A percentile compares a stretch with the other conserved stretches of the same genome.
Evolutionary conservation across 2,888 invertebrate genomes (phyloP).

Genomic region (Tiphia femorata): DNA sequence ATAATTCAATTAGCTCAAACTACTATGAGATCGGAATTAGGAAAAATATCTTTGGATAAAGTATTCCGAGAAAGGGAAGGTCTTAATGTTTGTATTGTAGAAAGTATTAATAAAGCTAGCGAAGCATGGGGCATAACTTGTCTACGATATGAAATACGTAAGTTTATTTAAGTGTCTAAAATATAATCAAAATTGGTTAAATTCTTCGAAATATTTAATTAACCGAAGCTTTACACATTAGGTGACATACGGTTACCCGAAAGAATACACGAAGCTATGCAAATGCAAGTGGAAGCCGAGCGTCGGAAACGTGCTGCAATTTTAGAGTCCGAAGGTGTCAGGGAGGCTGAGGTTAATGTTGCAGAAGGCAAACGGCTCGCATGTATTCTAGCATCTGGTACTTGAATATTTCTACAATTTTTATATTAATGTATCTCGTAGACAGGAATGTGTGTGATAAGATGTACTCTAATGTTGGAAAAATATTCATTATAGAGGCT

Average conservation of each 20-base stretch:
- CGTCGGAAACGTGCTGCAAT: constrained; percentile 96
- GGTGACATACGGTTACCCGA: constrained; percentile 91
- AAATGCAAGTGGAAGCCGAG: constrained; percentile 99
- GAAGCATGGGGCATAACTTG: constrained; percentile 99
- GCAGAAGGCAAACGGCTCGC: constrained; percentile 96
- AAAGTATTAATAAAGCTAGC: constrained; percentile 97
- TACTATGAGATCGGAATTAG: constrained; percentile 98
- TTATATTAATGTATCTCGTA: too few relatives aligned
- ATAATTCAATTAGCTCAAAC: constrained; percentile 99
- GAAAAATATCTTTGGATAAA: constrained; percentile 96
- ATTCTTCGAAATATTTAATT: neutral
- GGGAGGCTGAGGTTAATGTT: constrained; percentile 95
- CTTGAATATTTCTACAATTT: too few relatives aligned
- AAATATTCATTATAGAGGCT: constrained; percentile 78
- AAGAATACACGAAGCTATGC: constrained; percentile 98
- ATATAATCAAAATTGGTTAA: constrained; percentile 23
- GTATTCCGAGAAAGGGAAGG: constrained; percentile 97
- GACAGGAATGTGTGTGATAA: too few relatives aligned
- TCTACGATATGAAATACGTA: constrained; percentile 93
- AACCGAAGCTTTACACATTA: constrained; percentile 58
- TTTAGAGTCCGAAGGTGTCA: constrained; percentile 94
- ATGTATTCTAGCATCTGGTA: constrained; percentile 90
- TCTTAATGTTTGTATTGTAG: constrained; percentile 94
- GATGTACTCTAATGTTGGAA: too few relatives aligned
- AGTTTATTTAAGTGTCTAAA: too few relatives aligned